phyloP scores from a whole-genome alignment of 2,113 vertebrate genomes.

The Stigmatopora nigra region DNA sequence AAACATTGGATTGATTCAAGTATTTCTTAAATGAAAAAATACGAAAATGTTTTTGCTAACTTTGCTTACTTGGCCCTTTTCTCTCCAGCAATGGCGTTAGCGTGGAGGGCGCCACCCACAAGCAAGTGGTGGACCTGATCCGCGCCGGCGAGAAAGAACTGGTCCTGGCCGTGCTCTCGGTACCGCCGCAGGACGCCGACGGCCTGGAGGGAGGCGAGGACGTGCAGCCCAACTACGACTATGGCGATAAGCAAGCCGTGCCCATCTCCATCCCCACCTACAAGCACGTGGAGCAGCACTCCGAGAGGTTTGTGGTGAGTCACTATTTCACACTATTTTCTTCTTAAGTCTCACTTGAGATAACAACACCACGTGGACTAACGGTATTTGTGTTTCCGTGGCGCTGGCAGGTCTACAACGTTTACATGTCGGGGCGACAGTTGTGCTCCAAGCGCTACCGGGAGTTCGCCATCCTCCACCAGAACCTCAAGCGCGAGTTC shows the following conservation, averaged over 20 bases:
- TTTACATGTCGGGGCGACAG: conserved; percentile 94
- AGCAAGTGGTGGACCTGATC: conserved; percentile 98
- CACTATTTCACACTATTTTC: not conserved
- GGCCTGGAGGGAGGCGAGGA: conserved; percentile 87
- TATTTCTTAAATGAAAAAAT: not conserved
- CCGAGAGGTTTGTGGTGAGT: conserved; percentile 96
- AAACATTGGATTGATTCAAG: not conserved
- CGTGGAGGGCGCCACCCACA: conserved; percentile 93
- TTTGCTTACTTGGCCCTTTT: not conserved
- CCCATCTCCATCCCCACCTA: conserved; percentile 96
- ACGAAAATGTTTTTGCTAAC: not conserved
- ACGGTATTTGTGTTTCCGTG: conserved; percentile 7
- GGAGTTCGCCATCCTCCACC: conserved; percentile 89
- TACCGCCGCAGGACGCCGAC: conserved; percentile 87
- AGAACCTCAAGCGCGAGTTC: conserved; percentile 94
- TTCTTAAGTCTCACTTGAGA: not conserved
- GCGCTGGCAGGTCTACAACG: conserved; percentile 82
- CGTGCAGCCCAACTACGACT: conserved; percentile 87
- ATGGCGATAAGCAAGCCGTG: conserved; percentile 93
- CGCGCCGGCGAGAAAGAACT: conserved; percentile 90
- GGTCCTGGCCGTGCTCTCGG: conserved; percentile 86
- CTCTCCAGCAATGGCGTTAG: conserved; percentile 83
- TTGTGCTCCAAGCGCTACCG: conserved; percentile 94
- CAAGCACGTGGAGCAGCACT: conserved; percentile 94
- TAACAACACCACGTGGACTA: not conserved